A percentile compares a stretch with the other conserved stretches of the same genome.
phyloP scores from a whole-genome alignment of 2,888 invertebrate genomes.

The Acleris cristana region DNA sequence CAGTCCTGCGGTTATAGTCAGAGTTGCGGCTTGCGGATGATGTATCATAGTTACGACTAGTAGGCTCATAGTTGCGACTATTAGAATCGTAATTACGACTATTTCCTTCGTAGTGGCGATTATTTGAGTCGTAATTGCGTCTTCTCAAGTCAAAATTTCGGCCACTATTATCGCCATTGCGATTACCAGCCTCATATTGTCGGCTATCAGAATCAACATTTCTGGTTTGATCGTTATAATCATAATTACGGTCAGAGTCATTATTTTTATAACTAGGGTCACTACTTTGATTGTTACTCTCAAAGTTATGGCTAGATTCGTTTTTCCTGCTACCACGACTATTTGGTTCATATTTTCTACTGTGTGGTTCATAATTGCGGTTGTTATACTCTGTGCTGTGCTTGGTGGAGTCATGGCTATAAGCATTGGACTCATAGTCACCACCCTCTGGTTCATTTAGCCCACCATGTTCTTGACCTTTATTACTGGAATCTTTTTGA shows the following conservation, averaged over 20 bases:
- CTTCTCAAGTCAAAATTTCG: slow-evolving; percentile 43
- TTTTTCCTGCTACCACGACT: slow-evolving; percentile 45
- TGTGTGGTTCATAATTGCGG: slow-evolving; percentile 30
- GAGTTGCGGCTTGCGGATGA: slow-evolving; percentile 6
- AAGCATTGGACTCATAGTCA: slow-evolving; percentile 29
- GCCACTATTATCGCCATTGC: slow-evolving; percentile 13
- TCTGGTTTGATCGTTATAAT: slow-evolving; percentile 18
- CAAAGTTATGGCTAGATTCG: slow-evolving; percentile 51
- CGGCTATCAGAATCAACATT: slow-evolving; percentile 20
- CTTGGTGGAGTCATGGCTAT: slow-evolving; percentile 17
- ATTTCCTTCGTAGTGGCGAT: slow-evolving; percentile 39
- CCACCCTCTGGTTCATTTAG: slow-evolving; percentile 21
- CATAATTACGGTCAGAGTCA: slow-evolving; percentile 40
- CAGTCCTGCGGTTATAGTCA: slow-evolving; percentile 18
- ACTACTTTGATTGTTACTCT: slow-evolving; percentile 50
- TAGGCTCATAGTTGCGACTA: slow-evolving; percentile 45
- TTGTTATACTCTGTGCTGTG: slow-evolving; percentile 24
- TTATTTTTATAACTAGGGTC: slow-evolving; percentile 48
- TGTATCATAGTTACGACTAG: slow-evolving; percentile 44
- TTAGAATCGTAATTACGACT: slow-evolving; percentile 46
- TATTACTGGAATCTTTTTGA: slow-evolving; percentile 27
- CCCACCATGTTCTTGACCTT: slow-evolving; percentile 17
- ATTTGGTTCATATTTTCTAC: slow-evolving; percentile 41
- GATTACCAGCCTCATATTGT: slow-evolving; percentile 14
- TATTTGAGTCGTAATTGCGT: slow-evolving; percentile 44